Conservation (phyloP, 2,113 vertebrate species). For the Ciconia boyciana region DNA sequence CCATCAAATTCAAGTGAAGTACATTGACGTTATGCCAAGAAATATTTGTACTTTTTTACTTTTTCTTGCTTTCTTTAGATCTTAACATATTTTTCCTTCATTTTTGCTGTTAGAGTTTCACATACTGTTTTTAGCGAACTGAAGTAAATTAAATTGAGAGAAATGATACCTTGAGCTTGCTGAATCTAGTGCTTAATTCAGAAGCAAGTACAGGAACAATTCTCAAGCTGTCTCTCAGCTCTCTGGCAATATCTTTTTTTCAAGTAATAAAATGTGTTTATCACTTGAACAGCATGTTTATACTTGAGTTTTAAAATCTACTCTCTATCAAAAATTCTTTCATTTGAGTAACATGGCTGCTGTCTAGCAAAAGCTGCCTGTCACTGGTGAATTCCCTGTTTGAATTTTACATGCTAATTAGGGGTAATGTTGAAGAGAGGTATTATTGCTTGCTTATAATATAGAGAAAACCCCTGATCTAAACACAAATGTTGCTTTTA, state of each 20-base stretch:
- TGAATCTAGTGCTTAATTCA: not conserved
- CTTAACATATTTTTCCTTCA: not conserved
- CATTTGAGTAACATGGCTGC: not conserved
- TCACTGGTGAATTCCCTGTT: not conserved
- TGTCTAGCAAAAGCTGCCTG: constrained; percentile 42
- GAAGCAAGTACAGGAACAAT: not conserved
- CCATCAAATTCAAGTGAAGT: constrained; percentile 10
- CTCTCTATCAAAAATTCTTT: not conserved
- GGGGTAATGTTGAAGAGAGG: not conserved
- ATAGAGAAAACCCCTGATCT: not conserved
- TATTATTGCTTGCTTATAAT: not conserved
- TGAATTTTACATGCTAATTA: not conserved
- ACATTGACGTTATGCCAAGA: constrained; percentile 21
- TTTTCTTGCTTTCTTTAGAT: constrained; percentile 35
- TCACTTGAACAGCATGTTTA: constrained; percentile 8
- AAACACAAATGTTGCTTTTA: not conserved
- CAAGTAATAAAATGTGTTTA: constrained; percentile 7
- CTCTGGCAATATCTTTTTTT: not conserved
- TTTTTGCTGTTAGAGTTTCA: constrained; percentile 9
- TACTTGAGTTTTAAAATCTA: not conserved
- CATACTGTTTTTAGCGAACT: not conserved
- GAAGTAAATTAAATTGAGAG: not conserved
- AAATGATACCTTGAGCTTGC: not conserved
- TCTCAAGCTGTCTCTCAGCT: constrained; percentile 11
- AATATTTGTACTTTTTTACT: constrained; percentile 36